Evolutionary conservation across 2,113 vertebrate genomes (phyloP), one percentile per base, ranked within the genome.

Genomic region (Leptobrachium ailaonicum): DNA sequence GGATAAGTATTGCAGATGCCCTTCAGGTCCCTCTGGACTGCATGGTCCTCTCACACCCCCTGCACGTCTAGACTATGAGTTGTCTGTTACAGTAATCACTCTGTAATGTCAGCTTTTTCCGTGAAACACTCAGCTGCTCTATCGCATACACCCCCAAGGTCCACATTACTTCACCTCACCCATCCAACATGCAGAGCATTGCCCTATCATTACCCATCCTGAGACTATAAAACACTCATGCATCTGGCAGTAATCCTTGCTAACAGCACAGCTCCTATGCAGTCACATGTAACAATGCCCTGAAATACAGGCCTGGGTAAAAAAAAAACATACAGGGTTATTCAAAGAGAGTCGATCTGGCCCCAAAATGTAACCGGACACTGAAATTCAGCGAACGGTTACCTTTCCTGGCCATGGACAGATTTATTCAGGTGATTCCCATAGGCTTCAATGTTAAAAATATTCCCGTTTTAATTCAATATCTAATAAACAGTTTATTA

Each of bases 31-130:
- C 3, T 32, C 13, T 44, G 67, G 68, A 78, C 42, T 50, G 43
- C 12, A 78, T 41, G 67, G 68, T 13, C 43, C 44, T n/a, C 14
- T 14, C 14, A 14, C 42, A 43, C 47, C 14, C 10, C 14, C 41
- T 44, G 6, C 63, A 77, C 10, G 41, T 53, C 66, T 62, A 20
- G 42, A 62, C 67, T 62, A 5, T 50, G 66, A 32, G 14, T 8
- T 44, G 41, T 47, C 42, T 47, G 7, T 62, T 5, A 40, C 43
- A 78, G 67, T 41, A 54, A 76, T 68, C 75, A 76, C 40, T 67
- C 13, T 32, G 10, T 54, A 40, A 70, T 70, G 53, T 77, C 66
- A 69, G 62, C 10, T 11, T 47, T 78, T 78, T 78, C 67, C 76
- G 47, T 78, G 45, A 63, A 50, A 71, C 76, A 70, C 66, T 66